Conservation (phyloP, 2,888 invertebrate genomes). For the Anarsia innoxiella region DNA sequence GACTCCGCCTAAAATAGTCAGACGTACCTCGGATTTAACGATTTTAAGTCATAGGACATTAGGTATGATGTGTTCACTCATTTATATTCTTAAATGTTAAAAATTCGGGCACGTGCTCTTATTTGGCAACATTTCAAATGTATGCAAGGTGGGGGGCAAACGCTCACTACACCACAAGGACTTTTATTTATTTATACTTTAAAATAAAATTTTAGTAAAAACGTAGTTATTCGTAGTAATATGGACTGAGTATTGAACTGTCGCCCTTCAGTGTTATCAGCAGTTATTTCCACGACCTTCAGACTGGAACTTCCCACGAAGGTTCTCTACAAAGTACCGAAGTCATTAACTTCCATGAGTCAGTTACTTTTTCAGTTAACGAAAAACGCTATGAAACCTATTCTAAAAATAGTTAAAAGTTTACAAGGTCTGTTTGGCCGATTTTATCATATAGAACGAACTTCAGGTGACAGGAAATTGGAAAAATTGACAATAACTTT, state of each 20-base stretch:
- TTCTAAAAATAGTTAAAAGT: background rate
- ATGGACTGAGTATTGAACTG: slow-evolving; percentile 5
- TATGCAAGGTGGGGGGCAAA: slow-evolving; percentile 26
- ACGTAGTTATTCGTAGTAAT: too few species aligned
- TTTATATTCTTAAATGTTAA: slow-evolving; percentile 29
- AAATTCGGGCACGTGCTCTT: slow-evolving; percentile 34
- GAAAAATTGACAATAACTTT: too few species aligned
- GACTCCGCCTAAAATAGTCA: slow-evolving; percentile 26
- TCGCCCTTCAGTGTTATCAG: slow-evolving; percentile 16
- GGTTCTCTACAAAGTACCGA: slow-evolving; percentile 1
- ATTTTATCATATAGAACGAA: too few species aligned
- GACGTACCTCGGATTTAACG: slow-evolving; percentile 19
- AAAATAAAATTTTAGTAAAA: background rate
- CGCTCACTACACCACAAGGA: slow-evolving; percentile 18
- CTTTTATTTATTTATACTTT: slow-evolving; percentile 16
- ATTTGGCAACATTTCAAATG: slow-evolving; percentile 52
- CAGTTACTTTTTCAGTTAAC: background rate
- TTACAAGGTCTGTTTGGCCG: too few species aligned
- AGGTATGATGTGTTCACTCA: slow-evolving; percentile 22
- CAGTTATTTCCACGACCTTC: slow-evolving; percentile 14
- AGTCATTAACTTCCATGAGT: slow-evolving; percentile 5
- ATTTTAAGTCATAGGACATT: slow-evolving; percentile 25
- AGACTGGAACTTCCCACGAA: slow-evolving; percentile 14
- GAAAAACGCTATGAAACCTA: background rate
- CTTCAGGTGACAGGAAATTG: too few species aligned